Evolutionary conservation across 2,888 invertebrate genomes (phyloP), one percentile per base, ranked within the genome.

Genomic region (Zelleria hepariella): DNA sequence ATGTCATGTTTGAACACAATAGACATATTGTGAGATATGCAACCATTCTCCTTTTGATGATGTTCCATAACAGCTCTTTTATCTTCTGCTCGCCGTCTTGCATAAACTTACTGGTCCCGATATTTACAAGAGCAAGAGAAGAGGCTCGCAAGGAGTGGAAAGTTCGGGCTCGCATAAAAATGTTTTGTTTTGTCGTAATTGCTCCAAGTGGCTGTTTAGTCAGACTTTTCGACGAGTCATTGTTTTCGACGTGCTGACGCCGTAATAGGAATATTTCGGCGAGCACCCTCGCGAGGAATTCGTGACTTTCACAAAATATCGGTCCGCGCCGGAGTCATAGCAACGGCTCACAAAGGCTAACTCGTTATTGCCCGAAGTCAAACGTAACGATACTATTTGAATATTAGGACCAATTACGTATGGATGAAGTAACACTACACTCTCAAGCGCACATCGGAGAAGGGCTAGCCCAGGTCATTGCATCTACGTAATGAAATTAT

Each of bases 131-230:
- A n/a, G n/a, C n/a, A 69, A 68, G 70, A 67, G 65, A 64, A 21
- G 32, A 1, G 2, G 15, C 32, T 42, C 32, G 10, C 18, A 52
- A 25, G 49, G 7, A 60, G 57, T 57, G 24, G 58, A 21, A 32
- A 58, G 25, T 56, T 61, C 57, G 55, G 18, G 32, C 59, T 56
- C 70, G 77, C 77, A 79, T 83, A 85, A 87, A 85, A 86, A 82
- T 86, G 85, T 84, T 86, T 87, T 86, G 87, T 87, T 87, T 42
- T 85, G 76, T 80, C 77, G 80, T 86, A 86, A 87, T 86, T 84
- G 87, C 79, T 80, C 69, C 72, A 81, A 88, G 86, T 87, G 84
- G 83, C 82, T 86, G 84, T 78, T 86, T 82, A 81, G 79, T 48
- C 24, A 48, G 48, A 57, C 23, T 71, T 77, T 84, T 85, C 69